A percentile compares a stretch with the other conserved stretches of the same genome.
These are phyloP conservation scores for Galbula dea DNA, from an alignment of 2,113 vertebrate genomes.

Conservation along the genomic window DNA sequence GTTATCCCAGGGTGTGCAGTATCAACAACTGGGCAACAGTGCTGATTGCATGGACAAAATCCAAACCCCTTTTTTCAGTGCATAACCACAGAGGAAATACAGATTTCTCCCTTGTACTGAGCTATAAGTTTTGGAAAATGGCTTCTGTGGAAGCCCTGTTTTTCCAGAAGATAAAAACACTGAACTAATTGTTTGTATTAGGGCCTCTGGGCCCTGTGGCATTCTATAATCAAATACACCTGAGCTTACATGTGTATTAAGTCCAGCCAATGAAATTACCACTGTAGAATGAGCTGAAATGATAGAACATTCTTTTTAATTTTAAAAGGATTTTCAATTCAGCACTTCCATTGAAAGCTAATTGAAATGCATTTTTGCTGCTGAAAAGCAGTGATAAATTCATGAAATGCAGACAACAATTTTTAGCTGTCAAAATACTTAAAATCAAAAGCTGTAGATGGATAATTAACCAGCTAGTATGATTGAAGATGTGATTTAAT, in stretches of 20 bases:
- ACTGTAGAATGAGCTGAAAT: conserved; percentile 17
- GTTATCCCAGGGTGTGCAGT: not conserved
- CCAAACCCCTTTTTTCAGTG: not conserved
- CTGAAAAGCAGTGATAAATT: conserved; percentile 60
- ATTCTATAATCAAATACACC: conserved; percentile 64
- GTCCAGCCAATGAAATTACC: conserved; percentile 60
- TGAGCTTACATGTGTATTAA: conserved; percentile 45
- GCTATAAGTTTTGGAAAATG: conserved; percentile 15
- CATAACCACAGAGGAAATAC: not conserved
- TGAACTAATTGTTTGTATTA: conserved; percentile 45
- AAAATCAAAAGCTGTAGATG: conserved; percentile 21
- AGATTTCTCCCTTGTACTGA: not conserved
- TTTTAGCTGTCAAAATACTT: conserved; percentile 54
- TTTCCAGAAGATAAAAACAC: conserved; percentile 50
- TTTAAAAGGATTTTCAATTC: conserved; percentile 51
- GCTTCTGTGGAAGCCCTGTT: conserved; percentile 18
- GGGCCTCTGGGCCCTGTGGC: not conserved
- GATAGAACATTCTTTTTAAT: conserved; percentile 31
- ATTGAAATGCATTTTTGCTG: conserved; percentile 49
- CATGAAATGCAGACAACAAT: conserved; percentile 47
- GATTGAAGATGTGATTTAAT: conserved; percentile 10
- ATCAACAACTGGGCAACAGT: not conserved
- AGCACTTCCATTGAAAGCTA: conserved; percentile 50
- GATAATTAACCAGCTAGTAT: not conserved
- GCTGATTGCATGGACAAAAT: not conserved